Conservation (phyloP, 1,140 invertebrate genomes). For the Panulirus ornatus region DNA sequence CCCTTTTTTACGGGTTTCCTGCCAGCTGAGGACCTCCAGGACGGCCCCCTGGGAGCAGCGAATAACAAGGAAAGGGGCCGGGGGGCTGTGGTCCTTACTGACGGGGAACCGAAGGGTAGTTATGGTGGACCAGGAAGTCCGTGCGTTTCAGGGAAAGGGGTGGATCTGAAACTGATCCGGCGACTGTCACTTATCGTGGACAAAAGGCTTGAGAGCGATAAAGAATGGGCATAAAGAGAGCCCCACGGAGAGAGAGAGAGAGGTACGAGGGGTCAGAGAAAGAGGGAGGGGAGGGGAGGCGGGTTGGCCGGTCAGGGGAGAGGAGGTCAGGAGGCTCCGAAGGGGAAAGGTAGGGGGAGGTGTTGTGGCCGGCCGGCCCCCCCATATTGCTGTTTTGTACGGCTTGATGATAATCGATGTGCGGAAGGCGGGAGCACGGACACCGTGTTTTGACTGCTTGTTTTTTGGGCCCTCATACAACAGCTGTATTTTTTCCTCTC, state of each 20-base stretch:
- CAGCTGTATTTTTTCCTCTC: not conserved
- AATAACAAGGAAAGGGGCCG: not conserved
- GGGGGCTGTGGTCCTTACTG: not conserved
- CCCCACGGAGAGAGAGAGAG: not conserved
- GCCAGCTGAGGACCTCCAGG: not conserved
- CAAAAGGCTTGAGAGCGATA: not conserved
- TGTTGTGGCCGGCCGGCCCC: too few relatives aligned
- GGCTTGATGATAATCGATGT: slow-evolving; percentile 3
- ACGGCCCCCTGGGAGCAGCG: not conserved
- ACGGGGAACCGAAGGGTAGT: not conserved
- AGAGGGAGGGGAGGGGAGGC: not conserved
- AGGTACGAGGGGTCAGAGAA: not conserved
- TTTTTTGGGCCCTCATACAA: not conserved
- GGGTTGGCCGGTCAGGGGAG: not conserved
- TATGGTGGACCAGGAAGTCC: too few relatives aligned
- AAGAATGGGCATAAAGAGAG: not conserved
- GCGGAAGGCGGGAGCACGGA: not conserved
- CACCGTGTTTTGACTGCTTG: not conserved
- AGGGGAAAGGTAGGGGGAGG: not conserved
- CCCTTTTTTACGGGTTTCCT: not conserved
- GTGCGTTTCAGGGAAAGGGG: slow-evolving; percentile 25
- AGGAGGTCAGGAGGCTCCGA: not conserved
- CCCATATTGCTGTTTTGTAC: not conserved
- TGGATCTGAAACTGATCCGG: not conserved
- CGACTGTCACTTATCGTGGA: slow-evolving; percentile 11